These are phyloP conservation scores for Chionoecetes opilio DNA, from an alignment of 1,140 invertebrate species.

Conservation along the genomic window DNA sequence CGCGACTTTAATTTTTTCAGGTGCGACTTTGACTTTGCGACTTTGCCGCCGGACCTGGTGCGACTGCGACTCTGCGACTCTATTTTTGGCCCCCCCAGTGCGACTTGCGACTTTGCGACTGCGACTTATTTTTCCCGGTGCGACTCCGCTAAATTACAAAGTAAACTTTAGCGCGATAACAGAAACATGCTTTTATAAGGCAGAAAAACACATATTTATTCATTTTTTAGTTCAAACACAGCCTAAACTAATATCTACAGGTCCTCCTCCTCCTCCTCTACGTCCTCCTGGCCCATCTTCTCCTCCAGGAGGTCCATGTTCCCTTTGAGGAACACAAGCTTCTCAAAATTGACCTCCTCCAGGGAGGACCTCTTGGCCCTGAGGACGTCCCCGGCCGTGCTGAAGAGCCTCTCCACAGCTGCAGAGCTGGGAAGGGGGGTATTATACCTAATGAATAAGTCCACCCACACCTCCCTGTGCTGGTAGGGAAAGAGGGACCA, in stretches of 20 bases:
- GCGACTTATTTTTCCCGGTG: no score
- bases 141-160: no score
- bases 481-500: background rate
- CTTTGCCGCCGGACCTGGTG: background rate
- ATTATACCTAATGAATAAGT: conserved; percentile 10
- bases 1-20: no score
- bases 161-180: no score
- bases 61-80: background rate
- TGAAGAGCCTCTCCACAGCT: background rate
- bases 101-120: background rate
- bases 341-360: background rate
- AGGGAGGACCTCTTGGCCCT: background rate
- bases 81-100: background rate
- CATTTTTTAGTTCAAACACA: background rate
- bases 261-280: background rate
- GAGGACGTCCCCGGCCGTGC: background rate
- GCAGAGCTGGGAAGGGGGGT: background rate
- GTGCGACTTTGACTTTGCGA: no score
- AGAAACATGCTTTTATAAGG: no score
- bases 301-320: background rate
- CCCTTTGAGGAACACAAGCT: conserved; percentile 9
- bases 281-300: background rate
- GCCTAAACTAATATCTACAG: background rate
- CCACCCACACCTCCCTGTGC: background rate
- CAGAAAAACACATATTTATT: background rate